phyloP scores from a whole-genome alignment of 2,797 vertebrate species.

The Orientallactaga sibirica region DNA sequence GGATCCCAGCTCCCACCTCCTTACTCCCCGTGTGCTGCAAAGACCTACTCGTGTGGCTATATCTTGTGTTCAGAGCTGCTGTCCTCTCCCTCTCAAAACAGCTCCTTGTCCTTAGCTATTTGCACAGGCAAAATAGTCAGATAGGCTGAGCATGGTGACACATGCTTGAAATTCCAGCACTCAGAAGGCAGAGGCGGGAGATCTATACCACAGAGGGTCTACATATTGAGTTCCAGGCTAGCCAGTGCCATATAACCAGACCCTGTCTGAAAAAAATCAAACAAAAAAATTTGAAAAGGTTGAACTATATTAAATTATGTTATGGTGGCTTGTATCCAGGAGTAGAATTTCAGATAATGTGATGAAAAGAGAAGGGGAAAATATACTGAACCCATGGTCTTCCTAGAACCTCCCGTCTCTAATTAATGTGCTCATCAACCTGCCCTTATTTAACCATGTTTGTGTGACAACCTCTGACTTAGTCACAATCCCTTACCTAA shows the following conservation, averaged over 20 bases:
- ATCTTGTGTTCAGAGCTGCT: neutral
- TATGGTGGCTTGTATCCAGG: neutral
- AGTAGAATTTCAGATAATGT: neutral
- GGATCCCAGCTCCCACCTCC: fast-evolving
- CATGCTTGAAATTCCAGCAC: too few species aligned
- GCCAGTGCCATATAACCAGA: neutral
- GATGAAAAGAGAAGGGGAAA: neutral
- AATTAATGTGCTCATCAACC: neutral
- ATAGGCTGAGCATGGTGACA: too few species aligned
- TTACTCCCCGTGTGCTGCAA: too few species aligned
- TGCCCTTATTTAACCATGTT: neutral
- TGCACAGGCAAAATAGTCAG: neutral
- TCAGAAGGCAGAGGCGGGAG: neutral
- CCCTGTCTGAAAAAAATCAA: too few species aligned
- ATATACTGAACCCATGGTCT: too few species aligned
- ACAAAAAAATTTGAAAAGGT: neutral
- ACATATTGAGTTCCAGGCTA: neutral
- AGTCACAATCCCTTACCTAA: neutral
- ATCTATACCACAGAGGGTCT: too few species aligned
- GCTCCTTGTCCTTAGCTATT: neutral
- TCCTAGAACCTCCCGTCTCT: neutral
- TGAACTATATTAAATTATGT: neutral
- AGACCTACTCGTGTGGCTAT: neutral
- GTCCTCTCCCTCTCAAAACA: neutral
- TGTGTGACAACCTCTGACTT: fast-evolving